Conservation (phyloP, 1,140 invertebrate genomes). For the Maconellicoccus hirsutus region DNA sequence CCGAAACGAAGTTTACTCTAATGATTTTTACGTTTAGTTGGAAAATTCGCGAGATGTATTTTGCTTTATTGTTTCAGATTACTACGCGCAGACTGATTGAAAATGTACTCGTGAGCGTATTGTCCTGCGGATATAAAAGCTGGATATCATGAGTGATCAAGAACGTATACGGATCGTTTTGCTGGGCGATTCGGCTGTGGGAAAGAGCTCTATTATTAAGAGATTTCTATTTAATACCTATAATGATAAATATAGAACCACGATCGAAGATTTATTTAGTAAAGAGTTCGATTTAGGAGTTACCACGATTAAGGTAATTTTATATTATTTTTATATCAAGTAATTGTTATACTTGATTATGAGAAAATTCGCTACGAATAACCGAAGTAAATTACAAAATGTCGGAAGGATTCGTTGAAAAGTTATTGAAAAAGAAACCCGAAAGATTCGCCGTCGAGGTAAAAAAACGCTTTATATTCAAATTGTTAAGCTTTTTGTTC, state of each 20-base stretch:
- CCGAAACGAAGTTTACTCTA: too few species aligned
- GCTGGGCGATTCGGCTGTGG: slow-evolving; percentile 68
- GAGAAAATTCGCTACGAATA: too few species aligned
- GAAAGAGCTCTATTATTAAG: slow-evolving; percentile 77
- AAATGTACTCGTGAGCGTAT: neutral
- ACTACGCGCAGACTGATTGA: slow-evolving; percentile 1
- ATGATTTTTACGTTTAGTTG: too few species aligned
- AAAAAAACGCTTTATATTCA: too few species aligned
- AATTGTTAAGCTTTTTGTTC: too few species aligned
- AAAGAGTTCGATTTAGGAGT: slow-evolving; percentile 68
- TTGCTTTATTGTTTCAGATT: neutral
- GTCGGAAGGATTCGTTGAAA: too few species aligned
- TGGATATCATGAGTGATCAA: slow-evolving; percentile 47
- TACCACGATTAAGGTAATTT: slow-evolving; percentile 52
- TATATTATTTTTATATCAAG: too few species aligned
- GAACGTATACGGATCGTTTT: slow-evolving; percentile 75
- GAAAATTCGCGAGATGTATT: too few species aligned
- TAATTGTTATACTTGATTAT: too few species aligned
- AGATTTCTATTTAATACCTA: slow-evolving; percentile 77
- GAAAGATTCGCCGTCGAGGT: too few species aligned
- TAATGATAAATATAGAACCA: slow-evolving; percentile 69
- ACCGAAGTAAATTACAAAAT: too few species aligned
- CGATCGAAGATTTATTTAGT: slow-evolving; percentile 81
- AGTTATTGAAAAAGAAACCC: too few species aligned
- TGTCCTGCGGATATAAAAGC: neutral